A percentile compares a stretch with the other conserved stretches of the same genome.
These are phyloP conservation scores for Stercorarius parasiticus DNA, from an alignment of 2,113 vertebrate genomes.

Conservation along the genomic window DNA sequence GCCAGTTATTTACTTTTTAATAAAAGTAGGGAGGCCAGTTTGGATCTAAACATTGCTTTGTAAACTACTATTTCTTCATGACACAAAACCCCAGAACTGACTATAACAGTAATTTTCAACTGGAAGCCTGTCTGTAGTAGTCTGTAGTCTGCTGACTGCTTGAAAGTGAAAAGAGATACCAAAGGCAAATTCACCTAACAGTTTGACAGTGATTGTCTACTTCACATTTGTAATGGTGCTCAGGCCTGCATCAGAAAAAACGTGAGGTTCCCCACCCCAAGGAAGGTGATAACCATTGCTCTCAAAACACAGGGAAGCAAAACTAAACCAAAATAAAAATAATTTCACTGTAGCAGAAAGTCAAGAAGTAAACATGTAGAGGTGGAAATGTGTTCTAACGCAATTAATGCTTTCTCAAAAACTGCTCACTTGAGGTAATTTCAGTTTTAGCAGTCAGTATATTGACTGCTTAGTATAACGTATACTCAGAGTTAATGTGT, in stretches of 20 bases:
- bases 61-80: neutral
- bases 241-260: neutral
- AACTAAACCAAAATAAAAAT: neutral
- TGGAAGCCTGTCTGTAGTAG: neutral
- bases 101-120: neutral
- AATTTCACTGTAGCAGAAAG: neutral
- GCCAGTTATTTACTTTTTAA: neutral
- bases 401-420: neutral
- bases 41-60: neutral
- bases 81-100: neutral
- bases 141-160: neutral
- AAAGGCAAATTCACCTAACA: neutral
- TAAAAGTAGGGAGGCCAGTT: neutral
- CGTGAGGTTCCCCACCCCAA: rapidly evolving
- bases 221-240: neutral
- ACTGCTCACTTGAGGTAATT: neutral
- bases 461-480: too few relatives aligned
- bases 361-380: neutral
- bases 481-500: neutral
- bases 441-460: neutral
- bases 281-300: neutral
- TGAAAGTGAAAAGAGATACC: neutral
- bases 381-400: neutral
- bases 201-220: rapidly evolving
- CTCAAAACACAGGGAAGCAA: neutral